Conservation (phyloP, 92 coral and sea anemone species). For the Actinostola sp. region DNA sequence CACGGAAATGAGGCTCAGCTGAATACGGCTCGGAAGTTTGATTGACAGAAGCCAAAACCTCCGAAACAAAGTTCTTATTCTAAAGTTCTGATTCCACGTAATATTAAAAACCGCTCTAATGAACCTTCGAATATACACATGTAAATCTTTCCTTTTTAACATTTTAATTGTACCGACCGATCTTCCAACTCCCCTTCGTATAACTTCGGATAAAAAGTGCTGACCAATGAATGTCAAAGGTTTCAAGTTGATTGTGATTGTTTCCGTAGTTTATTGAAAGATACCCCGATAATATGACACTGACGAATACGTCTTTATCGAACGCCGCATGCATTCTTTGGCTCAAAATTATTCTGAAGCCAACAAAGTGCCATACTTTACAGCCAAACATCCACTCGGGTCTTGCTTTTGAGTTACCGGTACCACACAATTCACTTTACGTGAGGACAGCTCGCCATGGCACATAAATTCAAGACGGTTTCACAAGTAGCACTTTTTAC, state of each 20-base stretch:
- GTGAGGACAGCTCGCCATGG: background rate
- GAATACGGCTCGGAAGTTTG: too few species aligned
- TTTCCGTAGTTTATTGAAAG: slow-evolving; percentile 12
- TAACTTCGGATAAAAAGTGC: too few species aligned
- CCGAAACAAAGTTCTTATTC: too few species aligned
- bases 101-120: too few species aligned
- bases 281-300: background rate
- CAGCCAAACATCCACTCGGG: background rate
- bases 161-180: too few species aligned
- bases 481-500: slow-evolving; percentile 41
- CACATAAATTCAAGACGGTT: slow-evolving; percentile 26
- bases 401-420: background rate
- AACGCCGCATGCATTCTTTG: slow-evolving; percentile 20
- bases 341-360: slow-evolving; percentile 3
- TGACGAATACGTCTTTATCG: background rate
- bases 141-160: too few species aligned
- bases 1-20: too few species aligned
- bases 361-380: background rate
- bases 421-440: too few species aligned
- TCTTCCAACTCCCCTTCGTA: too few species aligned
- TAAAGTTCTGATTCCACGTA: too few species aligned
- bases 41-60: too few species aligned
- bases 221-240: slow-evolving; percentile 18
- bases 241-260: slow-evolving; percentile 1
- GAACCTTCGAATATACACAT: too few species aligned